These are phyloP conservation scores for Pseudococcus jackbeardsleyi DNA, from an alignment of 2,888 invertebrate genomes.

Conservation along the genomic window DNA sequence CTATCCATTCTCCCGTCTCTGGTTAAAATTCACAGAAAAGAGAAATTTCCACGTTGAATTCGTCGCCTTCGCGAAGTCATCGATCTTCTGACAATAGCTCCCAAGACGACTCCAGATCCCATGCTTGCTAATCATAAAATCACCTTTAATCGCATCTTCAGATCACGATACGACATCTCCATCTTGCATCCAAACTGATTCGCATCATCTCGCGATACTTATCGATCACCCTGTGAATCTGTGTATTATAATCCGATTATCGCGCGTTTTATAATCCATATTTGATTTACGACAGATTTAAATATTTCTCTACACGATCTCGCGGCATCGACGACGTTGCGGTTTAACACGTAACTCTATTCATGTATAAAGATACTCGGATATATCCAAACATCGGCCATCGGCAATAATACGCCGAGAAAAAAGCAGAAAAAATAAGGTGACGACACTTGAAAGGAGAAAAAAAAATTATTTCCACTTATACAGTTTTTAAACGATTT, in stretches of 20 bases:
- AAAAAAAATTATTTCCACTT: conserved; percentile 47
- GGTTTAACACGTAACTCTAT: not conserved
- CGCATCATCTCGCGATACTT: not conserved
- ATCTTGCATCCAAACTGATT: not conserved
- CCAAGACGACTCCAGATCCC: too few species aligned
- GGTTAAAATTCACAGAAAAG: too few species aligned
- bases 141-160: not conserved
- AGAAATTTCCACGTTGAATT: too few species aligned
- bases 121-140: not conserved
- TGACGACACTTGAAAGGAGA: not conserved
- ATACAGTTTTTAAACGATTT: conserved; percentile 19
- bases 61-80: too few species aligned
- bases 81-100: too few species aligned
- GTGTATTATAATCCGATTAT: conserved; percentile 4
- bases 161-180: not conserved
- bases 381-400: not conserved
- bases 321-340: not conserved
- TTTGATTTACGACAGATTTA: conserved; percentile 42
- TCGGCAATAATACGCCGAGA: not conserved
- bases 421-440: not conserved
- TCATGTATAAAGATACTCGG: not conserved
- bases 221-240: conserved; percentile 44
- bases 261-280: conserved; percentile 13
- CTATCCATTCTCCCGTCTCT: too few species aligned
- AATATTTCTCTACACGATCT: conserved; percentile 11